Evolutionary conservation across 2,113 vertebrate species (phyloP).

Genomic region (Aptenodytes forsteri): DNA sequence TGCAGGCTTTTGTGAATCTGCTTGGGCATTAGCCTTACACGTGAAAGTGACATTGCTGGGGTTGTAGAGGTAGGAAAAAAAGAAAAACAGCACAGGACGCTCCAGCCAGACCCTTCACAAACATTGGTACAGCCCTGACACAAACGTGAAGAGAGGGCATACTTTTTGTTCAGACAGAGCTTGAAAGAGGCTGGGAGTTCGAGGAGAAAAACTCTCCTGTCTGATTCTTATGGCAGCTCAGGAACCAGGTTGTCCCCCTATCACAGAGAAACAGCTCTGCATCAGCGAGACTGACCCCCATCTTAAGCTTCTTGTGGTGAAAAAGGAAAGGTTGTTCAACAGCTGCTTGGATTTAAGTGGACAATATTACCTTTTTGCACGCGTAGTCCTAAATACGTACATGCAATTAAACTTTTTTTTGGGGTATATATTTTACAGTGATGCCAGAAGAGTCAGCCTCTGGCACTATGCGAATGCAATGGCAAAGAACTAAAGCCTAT

Average conservation of each 20-base stretch:
- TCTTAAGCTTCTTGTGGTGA: background rate
- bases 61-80: background rate
- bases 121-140: background rate
- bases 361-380: background rate
- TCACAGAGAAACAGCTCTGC: background rate
- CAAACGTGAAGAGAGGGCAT: background rate
- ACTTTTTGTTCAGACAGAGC: background rate
- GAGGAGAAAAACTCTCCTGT: background rate
- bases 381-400: background rate
- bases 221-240: background rate
- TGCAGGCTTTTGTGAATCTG: background rate
- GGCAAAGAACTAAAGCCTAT: background rate
- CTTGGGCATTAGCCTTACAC: background rate
- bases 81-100: background rate
- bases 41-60: background rate
- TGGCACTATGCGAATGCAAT: background rate
- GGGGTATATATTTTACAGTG: background rate
- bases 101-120: background rate
- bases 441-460: background rate
- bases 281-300: rapidly evolving
- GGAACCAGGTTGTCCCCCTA: background rate
- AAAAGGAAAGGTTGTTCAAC: background rate
- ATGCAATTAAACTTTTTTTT: background rate
- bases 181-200: background rate
- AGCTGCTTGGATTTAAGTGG: background rate